phyloP scores from a whole-genome alignment of 2,797 vertebrate species.

The Schizopygopsis pylzovi region DNA sequence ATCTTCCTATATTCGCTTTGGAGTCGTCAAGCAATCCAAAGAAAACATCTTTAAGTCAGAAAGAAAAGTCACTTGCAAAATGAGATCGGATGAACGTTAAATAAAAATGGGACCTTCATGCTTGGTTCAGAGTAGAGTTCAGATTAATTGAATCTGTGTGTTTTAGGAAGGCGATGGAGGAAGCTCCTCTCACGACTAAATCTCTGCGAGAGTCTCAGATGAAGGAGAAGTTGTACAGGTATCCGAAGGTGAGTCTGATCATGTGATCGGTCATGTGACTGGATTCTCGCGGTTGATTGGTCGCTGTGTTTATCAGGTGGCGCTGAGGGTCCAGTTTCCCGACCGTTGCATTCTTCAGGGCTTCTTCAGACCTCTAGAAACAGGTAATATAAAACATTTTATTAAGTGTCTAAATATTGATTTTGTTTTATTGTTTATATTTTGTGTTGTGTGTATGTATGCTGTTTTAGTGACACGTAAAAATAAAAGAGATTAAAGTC shows the following conservation, averaged over 20 bases:
- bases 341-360: conserved; percentile 92
- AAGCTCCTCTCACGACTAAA: conserved; percentile 90
- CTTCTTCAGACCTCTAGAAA: conserved; percentile 91
- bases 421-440: too few species aligned
- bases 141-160: conserved; percentile 41
- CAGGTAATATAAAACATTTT: conserved; percentile 51
- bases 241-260: conserved; percentile 85
- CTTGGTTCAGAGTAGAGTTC: not conserved
- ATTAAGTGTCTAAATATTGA: not conserved
- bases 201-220: conserved; percentile 84
- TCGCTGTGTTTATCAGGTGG: conserved; percentile 79
- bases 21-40: too few species aligned
- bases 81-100: too few species aligned
- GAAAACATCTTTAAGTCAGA: too few species aligned
- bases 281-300: not conserved
- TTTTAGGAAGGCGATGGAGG: conserved; percentile 86
- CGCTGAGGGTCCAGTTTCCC: conserved; percentile 91
- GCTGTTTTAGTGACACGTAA: too few species aligned
- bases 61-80: too few species aligned
- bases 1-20: too few species aligned
- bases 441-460: too few species aligned
- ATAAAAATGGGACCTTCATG: too few species aligned
- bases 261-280: not conserved
- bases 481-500: too few species aligned
- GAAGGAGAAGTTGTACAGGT: conserved; percentile 88